Conservation (phyloP, 2,888 invertebrate species). For the Pseudococcus viburni region DNA sequence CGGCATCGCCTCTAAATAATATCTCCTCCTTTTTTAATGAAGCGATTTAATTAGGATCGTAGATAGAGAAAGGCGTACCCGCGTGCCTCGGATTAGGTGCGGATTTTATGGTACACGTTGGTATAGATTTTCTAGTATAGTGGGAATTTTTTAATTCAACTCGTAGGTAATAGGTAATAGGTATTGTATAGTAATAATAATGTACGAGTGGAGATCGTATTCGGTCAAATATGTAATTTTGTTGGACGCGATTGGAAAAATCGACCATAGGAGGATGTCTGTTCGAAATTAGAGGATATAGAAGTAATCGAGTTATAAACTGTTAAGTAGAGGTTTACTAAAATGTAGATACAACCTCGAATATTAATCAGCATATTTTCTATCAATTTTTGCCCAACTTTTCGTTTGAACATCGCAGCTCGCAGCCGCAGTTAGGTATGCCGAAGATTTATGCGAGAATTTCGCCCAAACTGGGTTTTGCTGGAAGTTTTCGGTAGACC, state of each 20-base stretch:
- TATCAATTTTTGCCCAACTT: not conserved
- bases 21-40: conserved; percentile 41
- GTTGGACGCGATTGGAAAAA: not conserved
- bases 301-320: not conserved
- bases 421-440: too few relatives aligned
- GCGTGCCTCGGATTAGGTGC: not conserved
- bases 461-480: not conserved
- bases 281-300: not conserved
- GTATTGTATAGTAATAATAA: not conserved
- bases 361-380: too few relatives aligned
- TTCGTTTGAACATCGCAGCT: not conserved
- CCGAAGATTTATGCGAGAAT: not conserved
- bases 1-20: not conserved
- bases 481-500: not conserved
- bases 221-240: not conserved
- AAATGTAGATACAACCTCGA: too few relatives aligned
- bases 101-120: not conserved
- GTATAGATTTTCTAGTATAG: not conserved
- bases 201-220: not conserved
- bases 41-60: conserved; percentile 38
- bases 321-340: not conserved
- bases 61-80: not conserved
- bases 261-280: not conserved
- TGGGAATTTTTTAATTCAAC: conserved; percentile 14
- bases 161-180: not conserved